phyloP scores from a whole-genome alignment of 1,140 invertebrate genomes.

The Ceratina australensis region DNA sequence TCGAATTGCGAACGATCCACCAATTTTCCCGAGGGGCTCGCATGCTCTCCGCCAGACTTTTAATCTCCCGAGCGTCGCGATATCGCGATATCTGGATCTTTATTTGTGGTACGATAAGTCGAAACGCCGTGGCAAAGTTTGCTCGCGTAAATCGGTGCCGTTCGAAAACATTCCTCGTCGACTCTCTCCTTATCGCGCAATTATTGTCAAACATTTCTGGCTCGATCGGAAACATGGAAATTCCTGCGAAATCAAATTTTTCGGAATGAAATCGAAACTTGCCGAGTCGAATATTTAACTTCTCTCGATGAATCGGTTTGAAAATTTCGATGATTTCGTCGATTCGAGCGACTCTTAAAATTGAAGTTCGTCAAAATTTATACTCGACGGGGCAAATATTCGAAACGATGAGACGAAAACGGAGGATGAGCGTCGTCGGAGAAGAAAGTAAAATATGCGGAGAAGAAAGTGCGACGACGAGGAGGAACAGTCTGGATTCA shows the following conservation, averaged over 20 bases:
- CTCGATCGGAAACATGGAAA: no score
- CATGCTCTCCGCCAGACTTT: not conserved
- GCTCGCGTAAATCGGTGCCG: constrained; percentile 15
- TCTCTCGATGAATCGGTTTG: no score
- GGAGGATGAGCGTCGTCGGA: not conserved
- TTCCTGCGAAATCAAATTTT: no score
- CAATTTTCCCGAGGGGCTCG: not conserved
- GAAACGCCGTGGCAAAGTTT: constrained; percentile 15
- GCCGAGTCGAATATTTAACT: no score
- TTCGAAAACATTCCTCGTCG: constrained; percentile 13
- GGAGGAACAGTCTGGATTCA: constrained; percentile 20
- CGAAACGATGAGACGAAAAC: not conserved
- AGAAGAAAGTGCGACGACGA: not conserved
- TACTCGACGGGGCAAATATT: not conserved
- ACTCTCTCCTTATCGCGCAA: not conserved
- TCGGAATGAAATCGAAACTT: no score
- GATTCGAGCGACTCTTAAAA: not conserved
- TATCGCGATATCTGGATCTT: constrained; percentile 43
- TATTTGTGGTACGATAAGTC: constrained; percentile 48
- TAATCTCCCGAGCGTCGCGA: constrained; percentile 14
- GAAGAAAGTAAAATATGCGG: not conserved
- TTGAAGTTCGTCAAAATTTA: not conserved
- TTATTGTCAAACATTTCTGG: constrained; percentile 1
- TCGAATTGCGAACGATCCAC: not conserved
- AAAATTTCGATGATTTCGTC: not conserved